phyloP scores from a whole-genome alignment of 2,888 invertebrate species.

The Linnaemya vulpina region DNA sequence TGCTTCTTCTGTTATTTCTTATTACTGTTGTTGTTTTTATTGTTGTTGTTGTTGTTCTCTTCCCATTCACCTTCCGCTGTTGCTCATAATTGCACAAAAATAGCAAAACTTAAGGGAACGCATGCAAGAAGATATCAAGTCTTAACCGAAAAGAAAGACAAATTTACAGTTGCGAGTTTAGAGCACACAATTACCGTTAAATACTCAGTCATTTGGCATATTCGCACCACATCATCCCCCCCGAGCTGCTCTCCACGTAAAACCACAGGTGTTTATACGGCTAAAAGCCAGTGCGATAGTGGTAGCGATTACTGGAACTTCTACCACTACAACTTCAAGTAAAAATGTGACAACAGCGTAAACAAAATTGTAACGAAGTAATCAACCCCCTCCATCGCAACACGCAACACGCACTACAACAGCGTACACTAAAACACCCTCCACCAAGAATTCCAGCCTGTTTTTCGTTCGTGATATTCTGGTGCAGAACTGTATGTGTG shows the following conservation, averaged over 20 bases:
- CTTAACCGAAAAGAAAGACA: conserved; percentile 20
- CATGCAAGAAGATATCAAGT: conserved; percentile 1
- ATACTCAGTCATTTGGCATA: conserved; percentile 54
- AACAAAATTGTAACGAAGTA: conserved; percentile 45
- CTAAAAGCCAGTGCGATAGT: conserved; percentile 40
- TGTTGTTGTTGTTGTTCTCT: conserved; percentile 13
- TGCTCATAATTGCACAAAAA: conserved; percentile 66
- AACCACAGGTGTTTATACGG: conserved; percentile 68
- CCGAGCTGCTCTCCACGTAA: conserved; percentile 36
- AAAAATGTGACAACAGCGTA: conserved; percentile 52
- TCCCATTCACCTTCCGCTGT: conserved; percentile 60
- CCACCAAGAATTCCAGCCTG: conserved; percentile 30
- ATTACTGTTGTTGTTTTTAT: background rate
- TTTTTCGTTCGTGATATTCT: conserved; percentile 5
- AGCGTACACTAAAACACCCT: conserved; percentile 26
- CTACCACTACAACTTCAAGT: background rate
- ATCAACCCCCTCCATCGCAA: conserved; percentile 29
- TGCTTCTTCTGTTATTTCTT: too few relatives aligned
- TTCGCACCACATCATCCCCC: conserved; percentile 64
- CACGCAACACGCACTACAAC: background rate
- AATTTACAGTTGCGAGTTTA: conserved; percentile 39
- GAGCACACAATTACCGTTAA: conserved; percentile 32
- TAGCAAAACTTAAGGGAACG: conserved; percentile 19
- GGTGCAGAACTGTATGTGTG: background rate
- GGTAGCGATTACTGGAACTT: background rate